Evolutionary conservation across 1,140 invertebrate species (phyloP), one percentile per base, ranked within the genome.

Genomic region (Coptotermes formosanus): DNA sequence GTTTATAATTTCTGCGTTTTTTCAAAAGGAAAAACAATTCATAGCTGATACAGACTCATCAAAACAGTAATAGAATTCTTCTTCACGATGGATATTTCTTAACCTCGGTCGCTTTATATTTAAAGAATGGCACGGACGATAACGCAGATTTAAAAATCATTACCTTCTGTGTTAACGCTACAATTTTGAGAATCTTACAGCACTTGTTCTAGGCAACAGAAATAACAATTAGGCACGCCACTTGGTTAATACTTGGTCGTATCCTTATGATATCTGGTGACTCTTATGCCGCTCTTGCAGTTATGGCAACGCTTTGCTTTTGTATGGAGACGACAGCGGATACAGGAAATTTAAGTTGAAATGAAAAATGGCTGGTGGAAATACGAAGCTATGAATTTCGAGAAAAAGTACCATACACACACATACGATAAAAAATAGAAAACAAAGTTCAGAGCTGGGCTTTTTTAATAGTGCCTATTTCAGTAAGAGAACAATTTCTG

Each of bases 341-440:
- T 75, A 75, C 64, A 30, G 64, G 64, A 75, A 75, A 75, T 75
- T 75, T 75, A 75, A 75, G 64, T 75, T 8, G 64, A n/a, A 25
- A 75, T 75, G 64, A 75, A 75, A 75, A 75, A 75, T 75, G 64
- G 64, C 64, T n/a, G 2, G 64, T 75, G n/a, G n/a, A 75, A 75
- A 75, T 75, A 30, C 64, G 64, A 30, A 30, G 64, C 64, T 75
- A 75, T n/a, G 64, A 75, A 75, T 75, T 75, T 75, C 59, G 3
- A 30, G n/a, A 75, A n/a, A 14, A 75, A 75, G 30, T 11, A 21
- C 48, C 38, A 38, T 38, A 48, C 48, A 75, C 14, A 6, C 64
- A 75, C n/a, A 75, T 30, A 75, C 25, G 64, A 75, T 30, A 75
- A 75, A 30, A 75, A 30, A 75, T 16, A 16, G 64, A 75, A 75